These are phyloP conservation scores for Irena cyanogastra DNA, from an alignment of 2,113 vertebrate genomes.

Conservation along the genomic window DNA sequence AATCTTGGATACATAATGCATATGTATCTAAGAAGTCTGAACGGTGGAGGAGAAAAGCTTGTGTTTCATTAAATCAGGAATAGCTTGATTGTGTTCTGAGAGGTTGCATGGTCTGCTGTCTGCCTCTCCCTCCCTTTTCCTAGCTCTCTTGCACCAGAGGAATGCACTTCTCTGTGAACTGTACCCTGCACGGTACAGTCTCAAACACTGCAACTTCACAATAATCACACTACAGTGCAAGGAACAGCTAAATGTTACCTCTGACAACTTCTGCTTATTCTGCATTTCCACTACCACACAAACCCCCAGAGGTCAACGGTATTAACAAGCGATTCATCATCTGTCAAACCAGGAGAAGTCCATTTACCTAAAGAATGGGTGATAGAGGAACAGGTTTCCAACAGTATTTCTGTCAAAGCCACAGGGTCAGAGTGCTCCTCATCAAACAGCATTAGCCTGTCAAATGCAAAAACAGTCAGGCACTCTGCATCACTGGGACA, in stretches of 20 bases:
- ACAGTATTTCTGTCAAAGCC: conserved; percentile 84
- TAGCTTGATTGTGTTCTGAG: neutral
- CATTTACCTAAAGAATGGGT: conserved; percentile 86
- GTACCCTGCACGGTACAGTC: neutral
- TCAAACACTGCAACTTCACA: neutral
- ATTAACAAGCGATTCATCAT: neutral
- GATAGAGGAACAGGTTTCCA: conserved; percentile 87
- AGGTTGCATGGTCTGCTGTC: neutral
- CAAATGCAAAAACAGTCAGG: conserved; percentile 19
- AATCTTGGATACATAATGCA: neutral
- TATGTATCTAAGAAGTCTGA: neutral
- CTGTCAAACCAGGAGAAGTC: neutral
- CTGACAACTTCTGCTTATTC: neutral
- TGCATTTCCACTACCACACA: neutral
- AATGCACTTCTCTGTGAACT: neutral
- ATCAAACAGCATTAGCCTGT: conserved; percentile 87
- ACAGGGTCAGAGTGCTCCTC: conserved; percentile 77
- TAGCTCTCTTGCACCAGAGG: neutral
- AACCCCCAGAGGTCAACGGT: neutral
- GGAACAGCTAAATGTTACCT: neutral
- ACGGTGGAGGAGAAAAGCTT: neutral
- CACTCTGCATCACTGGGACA: neutral
- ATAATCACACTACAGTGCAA: neutral
- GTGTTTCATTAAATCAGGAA: neutral
- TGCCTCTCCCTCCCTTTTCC: neutral